Percentiles rank a stretch among this genome's conserved stretches.
Evolutionary conservation across 2,113 vertebrate genomes (phyloP).

Genomic region (Bubo bubo): DNA sequence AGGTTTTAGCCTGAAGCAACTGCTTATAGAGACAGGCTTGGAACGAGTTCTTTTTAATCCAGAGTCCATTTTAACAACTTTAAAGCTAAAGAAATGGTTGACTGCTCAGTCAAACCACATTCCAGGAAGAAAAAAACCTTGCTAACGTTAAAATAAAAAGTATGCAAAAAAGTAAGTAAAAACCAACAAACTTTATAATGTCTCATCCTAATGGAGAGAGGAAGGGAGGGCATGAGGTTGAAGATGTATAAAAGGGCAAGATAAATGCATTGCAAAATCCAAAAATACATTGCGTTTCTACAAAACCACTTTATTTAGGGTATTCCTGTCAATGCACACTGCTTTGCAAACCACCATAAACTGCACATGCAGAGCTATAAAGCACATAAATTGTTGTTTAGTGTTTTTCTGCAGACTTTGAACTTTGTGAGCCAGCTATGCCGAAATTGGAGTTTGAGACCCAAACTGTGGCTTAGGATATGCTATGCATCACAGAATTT

Average conservation of each 20-base stretch:
- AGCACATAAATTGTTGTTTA: rapidly evolving
- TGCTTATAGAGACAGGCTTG: not conserved
- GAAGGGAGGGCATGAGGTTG: not conserved
- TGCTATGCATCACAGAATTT: not conserved
- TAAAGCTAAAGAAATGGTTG: not conserved
- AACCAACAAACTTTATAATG: not conserved
- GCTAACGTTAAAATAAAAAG: not conserved
- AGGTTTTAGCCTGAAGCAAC: not conserved
- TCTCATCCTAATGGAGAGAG: not conserved
- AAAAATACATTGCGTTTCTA: not conserved
- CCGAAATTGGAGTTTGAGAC: not conserved
- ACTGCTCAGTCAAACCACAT: not conserved
- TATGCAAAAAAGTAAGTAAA: not conserved
- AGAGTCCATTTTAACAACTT: not conserved
- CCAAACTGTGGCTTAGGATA: not conserved
- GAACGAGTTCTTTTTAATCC: not conserved
- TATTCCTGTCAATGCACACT: not conserved
- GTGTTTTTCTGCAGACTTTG: not conserved
- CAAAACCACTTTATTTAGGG: not conserved
- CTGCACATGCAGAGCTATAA: not conserved
- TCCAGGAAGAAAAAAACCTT: not conserved
- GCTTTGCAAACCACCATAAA: not conserved
- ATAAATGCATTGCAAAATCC: not conserved
- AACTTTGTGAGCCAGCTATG: not conserved
- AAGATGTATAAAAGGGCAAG: not conserved